These are phyloP conservation scores for Microtus pennsylvanicus DNA, from an alignment of 2,113 vertebrate species.

Conservation along the genomic window DNA sequence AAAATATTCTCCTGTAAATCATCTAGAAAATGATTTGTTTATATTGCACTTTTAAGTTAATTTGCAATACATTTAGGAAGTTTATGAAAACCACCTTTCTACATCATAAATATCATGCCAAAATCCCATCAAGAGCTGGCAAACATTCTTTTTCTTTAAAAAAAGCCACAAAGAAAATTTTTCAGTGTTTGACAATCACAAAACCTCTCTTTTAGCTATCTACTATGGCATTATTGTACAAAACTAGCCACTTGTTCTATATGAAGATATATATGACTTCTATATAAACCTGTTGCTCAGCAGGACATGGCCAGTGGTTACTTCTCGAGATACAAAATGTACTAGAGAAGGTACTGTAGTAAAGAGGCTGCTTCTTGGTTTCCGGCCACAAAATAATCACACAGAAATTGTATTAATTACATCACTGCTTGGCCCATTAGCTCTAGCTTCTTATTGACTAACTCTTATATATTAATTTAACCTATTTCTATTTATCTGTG, in stretches of 20 bases:
- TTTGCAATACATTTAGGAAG: background rate
- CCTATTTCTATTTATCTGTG: no score
- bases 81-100: background rate
- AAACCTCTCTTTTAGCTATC: background rate
- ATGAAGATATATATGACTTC: background rate
- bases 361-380: no score
- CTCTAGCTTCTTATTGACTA: no score
- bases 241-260: background rate
- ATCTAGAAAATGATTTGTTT: background rate
- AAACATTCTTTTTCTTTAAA: background rate
- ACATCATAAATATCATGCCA: background rate
- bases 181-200: background rate
- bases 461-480: no score
- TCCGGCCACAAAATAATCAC: no score
- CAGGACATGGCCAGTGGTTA: rapidly evolving
- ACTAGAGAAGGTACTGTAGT: background rate
- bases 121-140: background rate
- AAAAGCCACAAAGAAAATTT: background rate
- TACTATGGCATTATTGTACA: background rate
- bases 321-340: background rate
- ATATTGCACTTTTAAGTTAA: background rate
- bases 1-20: background rate
- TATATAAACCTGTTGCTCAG: background rate
- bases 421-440: no score
- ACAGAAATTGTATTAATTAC: no score